phyloP scores from a whole-genome alignment of 2,113 vertebrate species.

The Osmerus mordax region DNA sequence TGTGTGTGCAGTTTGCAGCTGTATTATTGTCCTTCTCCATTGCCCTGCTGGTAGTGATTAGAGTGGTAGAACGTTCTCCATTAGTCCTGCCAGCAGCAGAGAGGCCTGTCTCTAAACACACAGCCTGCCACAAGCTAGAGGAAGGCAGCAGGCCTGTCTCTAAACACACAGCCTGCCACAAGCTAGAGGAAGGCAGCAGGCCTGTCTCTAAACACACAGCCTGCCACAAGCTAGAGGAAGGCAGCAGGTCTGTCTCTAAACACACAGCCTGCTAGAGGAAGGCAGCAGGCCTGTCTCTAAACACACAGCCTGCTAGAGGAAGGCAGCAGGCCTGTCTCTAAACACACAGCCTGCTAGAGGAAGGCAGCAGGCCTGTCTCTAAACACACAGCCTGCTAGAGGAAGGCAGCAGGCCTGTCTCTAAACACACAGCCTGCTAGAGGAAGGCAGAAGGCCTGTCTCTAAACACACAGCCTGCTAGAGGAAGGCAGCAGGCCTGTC shows the following conservation, averaged over 20 bases:
- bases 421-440: constrained; percentile 56
- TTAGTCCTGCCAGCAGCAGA: constrained; percentile 28
- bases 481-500: constrained; percentile 16
- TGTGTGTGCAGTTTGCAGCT: constrained; percentile 3
- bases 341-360: constrained; percentile 53
- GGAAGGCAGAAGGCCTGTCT: constrained; percentile 18
- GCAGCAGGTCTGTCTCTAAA: constrained; percentile 44
- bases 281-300: constrained; percentile 35
- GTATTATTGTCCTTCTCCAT: constrained; percentile 25
- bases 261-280: constrained; percentile 44
- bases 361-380: constrained; percentile 26
- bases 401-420: constrained; percentile 20
- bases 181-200: constrained; percentile 1
- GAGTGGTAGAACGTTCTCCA: background rate
- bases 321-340: constrained; percentile 30
- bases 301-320: constrained; percentile 51
- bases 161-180: constrained; percentile 62
- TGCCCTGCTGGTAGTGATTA: constrained; percentile 35
- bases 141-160: constrained; percentile 21
- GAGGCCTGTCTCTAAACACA: constrained; percentile 53
- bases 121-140: constrained; percentile 29
- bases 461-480: constrained; percentile 57
- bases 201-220: constrained; percentile 55
- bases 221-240: constrained; percentile 27
- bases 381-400: constrained; percentile 55